Evolutionary conservation across 2,797 vertebrate species (phyloP), one percentile per base, ranked within the genome.

Genomic region (Propithecus perrieri): DNA sequence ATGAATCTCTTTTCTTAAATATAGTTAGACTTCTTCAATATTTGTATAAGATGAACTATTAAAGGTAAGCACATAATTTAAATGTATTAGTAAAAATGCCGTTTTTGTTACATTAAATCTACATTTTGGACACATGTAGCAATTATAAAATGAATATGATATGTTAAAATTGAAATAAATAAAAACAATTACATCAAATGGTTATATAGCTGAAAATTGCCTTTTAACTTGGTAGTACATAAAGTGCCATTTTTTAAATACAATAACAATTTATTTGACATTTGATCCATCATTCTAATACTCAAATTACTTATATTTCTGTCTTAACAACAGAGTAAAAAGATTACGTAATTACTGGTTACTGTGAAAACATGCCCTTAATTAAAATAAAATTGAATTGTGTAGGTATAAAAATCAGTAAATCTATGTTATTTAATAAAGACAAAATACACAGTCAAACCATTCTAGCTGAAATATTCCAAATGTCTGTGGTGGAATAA

Each of bases 141-240:
- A 97, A 96, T 97, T 97, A 97, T 69, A 97, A 80, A 97, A 93
- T 6, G 94, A 98, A 97, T 97, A 76, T 89, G 93, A 95, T 98
- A 93, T 94, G 86, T 65, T 57, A 67, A 75, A 96, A 93, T 78
- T 96, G 96, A 97, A 97, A 90, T 85, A 89, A 96, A 96, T 95
- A 65, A 96, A 96, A 98, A 93, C 7, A 95, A 91, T 80, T 96
- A 86, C 76, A 97, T 97, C 80, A 94, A 87, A 98, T 96, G 57
- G 8, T 30, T 15, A 95, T 2, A 8, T 24, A 71, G 85, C 93
- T 96, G 63, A 4, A 96, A 96, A 97, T 91, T 97, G 53, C 7
- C 8, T 96, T 96, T 35, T 26, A 20, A 97, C 38, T 12, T 87
- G 71, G 8, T 48, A 93, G 78, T 92, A 18, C 35, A 85, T 93